These are phyloP conservation scores for Hyperopisus bebe DNA, from an alignment of 2,113 vertebrate genomes.

Conservation along the genomic window DNA sequence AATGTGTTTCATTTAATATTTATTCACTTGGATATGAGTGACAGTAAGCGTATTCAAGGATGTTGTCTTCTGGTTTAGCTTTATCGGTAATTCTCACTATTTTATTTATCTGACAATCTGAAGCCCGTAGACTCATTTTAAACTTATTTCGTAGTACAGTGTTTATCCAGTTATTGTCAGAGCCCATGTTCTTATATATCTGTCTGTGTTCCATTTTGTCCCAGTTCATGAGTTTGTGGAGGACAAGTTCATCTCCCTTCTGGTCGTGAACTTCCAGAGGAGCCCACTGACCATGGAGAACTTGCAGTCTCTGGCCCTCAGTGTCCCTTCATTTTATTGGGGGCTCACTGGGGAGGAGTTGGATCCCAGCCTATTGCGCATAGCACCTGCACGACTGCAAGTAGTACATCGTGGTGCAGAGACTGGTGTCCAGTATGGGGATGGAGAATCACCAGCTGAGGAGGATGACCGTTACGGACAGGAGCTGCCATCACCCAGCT, in stretches of 20 bases:
- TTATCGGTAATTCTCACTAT: background rate
- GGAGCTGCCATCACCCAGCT: background rate
- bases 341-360: too few relatives aligned
- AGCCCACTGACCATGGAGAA: too few relatives aligned
- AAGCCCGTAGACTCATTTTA: background rate
- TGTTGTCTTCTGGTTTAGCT: background rate
- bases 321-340: too few relatives aligned
- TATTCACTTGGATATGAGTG: background rate
- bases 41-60: background rate
- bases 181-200: too few relatives aligned
- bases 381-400: too few relatives aligned
- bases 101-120: background rate
- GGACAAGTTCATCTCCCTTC: too few relatives aligned
- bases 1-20: background rate
- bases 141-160: background rate
- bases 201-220: too few relatives aligned
- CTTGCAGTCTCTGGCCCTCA: too few relatives aligned
- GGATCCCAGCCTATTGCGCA: too few relatives aligned
- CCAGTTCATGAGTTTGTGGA: too few relatives aligned
- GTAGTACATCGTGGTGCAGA: background rate
- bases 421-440: background rate
- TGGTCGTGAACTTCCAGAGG: too few relatives aligned
- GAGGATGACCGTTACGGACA: background rate
- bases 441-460: conserved; percentile 2
- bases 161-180: too few relatives aligned